A percentile compares a stretch with the other conserved stretches of the same genome.
Conservation (phyloP, 2,888 invertebrate genomes). For the Poecilus cupreus region DNA sequence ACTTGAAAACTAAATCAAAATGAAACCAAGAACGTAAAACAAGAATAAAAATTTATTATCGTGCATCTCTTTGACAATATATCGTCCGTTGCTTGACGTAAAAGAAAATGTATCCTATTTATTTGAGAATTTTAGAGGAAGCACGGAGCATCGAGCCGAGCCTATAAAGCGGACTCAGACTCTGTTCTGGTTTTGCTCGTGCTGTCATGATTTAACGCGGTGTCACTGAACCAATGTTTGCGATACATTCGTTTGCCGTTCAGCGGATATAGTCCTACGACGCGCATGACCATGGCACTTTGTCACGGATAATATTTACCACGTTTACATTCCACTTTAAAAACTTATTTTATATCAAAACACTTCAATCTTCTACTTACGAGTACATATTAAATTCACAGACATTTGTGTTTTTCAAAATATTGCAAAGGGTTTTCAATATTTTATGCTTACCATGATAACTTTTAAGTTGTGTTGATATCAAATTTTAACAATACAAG, state of each 20-base stretch:
- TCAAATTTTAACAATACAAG: too few species aligned
- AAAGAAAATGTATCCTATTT: constrained; percentile 46
- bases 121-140: constrained; percentile 21
- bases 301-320: constrained; percentile 10
- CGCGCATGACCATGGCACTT: not conserved
- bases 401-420: too few species aligned
- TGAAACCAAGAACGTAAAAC: not conserved
- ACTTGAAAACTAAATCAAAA: not conserved
- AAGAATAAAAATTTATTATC: constrained; percentile 24
- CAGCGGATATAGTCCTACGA: constrained; percentile 36
- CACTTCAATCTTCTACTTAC: too few species aligned
- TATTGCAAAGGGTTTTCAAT: too few species aligned
- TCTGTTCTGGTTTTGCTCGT: not conserved
- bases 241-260: constrained; percentile 12
- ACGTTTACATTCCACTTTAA: constrained; percentile 20
- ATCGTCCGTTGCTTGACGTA: constrained; percentile 21
- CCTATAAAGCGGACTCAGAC: not conserved
- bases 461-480: too few species aligned
- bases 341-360: not conserved
- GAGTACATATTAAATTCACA: too few species aligned
- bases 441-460: too few species aligned
- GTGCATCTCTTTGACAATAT: constrained; percentile 3
- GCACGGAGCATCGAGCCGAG: not conserved
- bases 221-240: constrained; percentile 44
- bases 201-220: constrained; percentile 15